Conservation (phyloP, 2,888 invertebrate species). For the Stenchaetothrips biformis region DNA sequence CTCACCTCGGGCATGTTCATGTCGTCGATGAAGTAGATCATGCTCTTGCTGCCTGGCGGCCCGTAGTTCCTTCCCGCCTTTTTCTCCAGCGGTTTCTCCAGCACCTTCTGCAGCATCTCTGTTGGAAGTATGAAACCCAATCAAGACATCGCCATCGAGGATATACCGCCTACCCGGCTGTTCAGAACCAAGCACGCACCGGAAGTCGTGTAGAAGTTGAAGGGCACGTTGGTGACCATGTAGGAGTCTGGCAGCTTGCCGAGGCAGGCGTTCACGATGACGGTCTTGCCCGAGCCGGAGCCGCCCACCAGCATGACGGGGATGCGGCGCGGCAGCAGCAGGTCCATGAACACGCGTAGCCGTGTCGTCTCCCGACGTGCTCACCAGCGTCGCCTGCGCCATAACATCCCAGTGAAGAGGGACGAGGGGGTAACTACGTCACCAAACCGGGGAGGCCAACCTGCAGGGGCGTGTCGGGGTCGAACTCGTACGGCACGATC, state of each 20-base stretch:
- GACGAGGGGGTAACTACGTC: constrained; percentile 5
- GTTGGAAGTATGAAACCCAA: constrained; percentile 32
- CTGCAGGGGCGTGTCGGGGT: constrained; percentile 82
- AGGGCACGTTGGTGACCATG: constrained; percentile 81
- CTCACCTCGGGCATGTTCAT: constrained; percentile 93
- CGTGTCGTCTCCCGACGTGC: constrained; percentile 86
- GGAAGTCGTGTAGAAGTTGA: constrained; percentile 93
- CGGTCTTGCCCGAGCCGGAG: constrained; percentile 88
- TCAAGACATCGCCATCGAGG: background rate
- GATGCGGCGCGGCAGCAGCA: constrained; percentile 68
- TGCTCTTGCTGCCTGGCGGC: constrained; percentile 84
- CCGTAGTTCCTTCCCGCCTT: constrained; percentile 92
- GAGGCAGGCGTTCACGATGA: constrained; percentile 81
- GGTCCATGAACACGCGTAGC: constrained; percentile 79
- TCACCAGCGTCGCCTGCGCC: constrained; percentile 70
- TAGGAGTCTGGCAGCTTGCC: constrained; percentile 63
- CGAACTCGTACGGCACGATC: constrained; percentile 72
- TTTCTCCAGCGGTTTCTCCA: constrained; percentile 90
- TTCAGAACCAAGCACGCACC: constrained; percentile 45
- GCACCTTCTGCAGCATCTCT: constrained; percentile 80
- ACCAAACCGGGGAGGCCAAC: constrained; percentile 46
- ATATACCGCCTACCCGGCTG: background rate
- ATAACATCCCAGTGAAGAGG: constrained; percentile 26
- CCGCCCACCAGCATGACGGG: constrained; percentile 89
- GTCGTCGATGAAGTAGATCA: constrained; percentile 93